These are phyloP conservation scores for Nephotettix cincticeps DNA, from an alignment of 1,140 invertebrate genomes.

Conservation along the genomic window DNA sequence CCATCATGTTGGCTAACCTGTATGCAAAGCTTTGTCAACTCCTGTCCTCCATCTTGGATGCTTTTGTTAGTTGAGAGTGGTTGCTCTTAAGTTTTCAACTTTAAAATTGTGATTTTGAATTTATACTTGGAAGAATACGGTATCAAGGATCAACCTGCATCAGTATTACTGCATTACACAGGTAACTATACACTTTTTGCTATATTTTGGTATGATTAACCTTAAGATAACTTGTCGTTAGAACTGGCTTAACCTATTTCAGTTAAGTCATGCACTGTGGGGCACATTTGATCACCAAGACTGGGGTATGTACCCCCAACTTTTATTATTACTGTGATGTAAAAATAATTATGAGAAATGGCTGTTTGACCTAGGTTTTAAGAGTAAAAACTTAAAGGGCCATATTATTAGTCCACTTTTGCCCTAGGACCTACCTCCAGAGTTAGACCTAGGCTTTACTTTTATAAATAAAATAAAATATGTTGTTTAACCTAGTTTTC, in stretches of 20 bases:
- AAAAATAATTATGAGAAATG: neutral
- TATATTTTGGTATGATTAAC: neutral
- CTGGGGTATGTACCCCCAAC: neutral
- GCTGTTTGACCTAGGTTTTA: neutral
- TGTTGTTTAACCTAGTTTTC: neutral
- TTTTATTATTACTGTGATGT: neutral
- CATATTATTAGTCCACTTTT: neutral
- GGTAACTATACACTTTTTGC: slow-evolving; percentile 1
- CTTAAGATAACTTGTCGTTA: neutral
- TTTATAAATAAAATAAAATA: slow-evolving; percentile 5
- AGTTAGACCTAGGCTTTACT: neutral
- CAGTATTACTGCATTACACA: neutral
- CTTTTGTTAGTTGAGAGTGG: neutral
- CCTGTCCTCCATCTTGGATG: neutral
- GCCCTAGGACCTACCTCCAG: neutral
- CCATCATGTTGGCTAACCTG: neutral
- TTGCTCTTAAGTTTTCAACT: neutral
- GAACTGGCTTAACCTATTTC: neutral
- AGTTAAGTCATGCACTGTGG: neutral
- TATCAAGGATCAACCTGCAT: neutral
- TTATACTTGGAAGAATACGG: neutral
- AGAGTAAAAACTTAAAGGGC: neutral
- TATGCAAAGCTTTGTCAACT: neutral
- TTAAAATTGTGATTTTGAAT: neutral
- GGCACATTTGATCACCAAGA: slow-evolving; percentile 8